Percentiles rank a stretch among this genome's conserved stretches.
Evolutionary conservation across 2,113 vertebrate genomes (phyloP).

Genomic region (Pelodiscus sinensis): DNA sequence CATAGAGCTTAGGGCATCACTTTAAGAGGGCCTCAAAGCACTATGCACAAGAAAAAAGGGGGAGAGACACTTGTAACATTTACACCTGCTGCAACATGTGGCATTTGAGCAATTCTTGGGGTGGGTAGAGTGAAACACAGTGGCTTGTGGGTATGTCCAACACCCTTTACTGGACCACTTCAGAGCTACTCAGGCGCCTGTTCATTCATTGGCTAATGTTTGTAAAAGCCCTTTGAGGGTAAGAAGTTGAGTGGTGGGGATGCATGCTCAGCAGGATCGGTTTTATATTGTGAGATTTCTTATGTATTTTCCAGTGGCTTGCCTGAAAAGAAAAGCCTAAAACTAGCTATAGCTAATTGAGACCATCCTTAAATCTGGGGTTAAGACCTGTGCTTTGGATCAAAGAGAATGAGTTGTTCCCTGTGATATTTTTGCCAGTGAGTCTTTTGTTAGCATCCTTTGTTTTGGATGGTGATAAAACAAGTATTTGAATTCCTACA

Average conservation of each 20-base stretch:
- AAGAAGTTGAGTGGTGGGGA: neutral
- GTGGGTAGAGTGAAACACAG: neutral
- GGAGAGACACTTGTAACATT: neutral
- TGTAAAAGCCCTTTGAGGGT: neutral
- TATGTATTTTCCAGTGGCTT: neutral
- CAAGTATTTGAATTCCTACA: neutral
- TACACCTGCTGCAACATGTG: neutral
- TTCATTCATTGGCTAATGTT: neutral
- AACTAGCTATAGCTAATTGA: neutral
- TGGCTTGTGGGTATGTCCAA: rapidly evolving
- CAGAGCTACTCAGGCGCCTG: neutral
- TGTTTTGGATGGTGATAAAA: neutral
- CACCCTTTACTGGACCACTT: neutral
- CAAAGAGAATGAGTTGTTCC: neutral
- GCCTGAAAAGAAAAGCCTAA: rapidly evolving
- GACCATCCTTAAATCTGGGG: neutral
- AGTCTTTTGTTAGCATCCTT: neutral
- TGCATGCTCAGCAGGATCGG: neutral
- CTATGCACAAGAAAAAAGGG: rapidly evolving
- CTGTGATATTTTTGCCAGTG: neutral
- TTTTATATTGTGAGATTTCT: neutral
- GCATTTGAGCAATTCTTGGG: neutral
- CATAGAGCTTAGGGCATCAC: neutral
- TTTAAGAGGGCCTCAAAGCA: neutral
- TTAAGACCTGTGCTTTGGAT: neutral